Percentiles rank a stretch among this genome's conserved stretches.
These are phyloP conservation scores for Dolichotis patagonum DNA, from an alignment of 2,113 vertebrate genomes.

Conservation along the genomic window DNA sequence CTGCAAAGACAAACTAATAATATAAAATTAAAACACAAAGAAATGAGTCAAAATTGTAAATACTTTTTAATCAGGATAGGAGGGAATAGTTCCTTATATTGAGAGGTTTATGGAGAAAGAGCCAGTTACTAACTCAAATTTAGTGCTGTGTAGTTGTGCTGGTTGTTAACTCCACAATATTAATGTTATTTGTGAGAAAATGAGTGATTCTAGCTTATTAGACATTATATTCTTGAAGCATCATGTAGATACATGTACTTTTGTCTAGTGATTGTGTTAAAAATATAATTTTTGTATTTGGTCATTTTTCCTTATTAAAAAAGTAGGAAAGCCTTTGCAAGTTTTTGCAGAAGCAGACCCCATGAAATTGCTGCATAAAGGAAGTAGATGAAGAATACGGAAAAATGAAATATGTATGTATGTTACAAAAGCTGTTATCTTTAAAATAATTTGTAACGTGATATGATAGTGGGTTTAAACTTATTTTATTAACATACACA, in stretches of 20 bases:
- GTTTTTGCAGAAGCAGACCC: neutral
- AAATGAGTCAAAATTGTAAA: neutral
- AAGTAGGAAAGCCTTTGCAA: neutral
- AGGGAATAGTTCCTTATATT: neutral
- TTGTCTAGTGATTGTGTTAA: neutral
- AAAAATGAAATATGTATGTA: neutral
- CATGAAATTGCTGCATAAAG: neutral
- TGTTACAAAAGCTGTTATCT: neutral
- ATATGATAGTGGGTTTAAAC: neutral
- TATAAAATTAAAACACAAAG: neutral
- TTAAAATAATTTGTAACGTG: neutral
- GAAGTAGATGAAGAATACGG: neutral
- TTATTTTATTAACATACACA: neutral
- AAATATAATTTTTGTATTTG: neutral
- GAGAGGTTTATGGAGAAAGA: neutral
- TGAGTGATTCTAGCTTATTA: neutral
- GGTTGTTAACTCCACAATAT: neutral
- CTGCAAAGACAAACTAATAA: neutral
- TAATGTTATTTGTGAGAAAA: neutral
- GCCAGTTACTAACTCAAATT: neutral
- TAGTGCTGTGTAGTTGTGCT: neutral
- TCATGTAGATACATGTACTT: neutral
- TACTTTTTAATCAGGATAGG: neutral
- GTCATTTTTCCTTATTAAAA: neutral
- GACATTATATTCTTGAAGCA: neutral